Evolutionary conservation across 2,113 vertebrate genomes (phyloP), one percentile per base, ranked within the genome.

Genomic region (Hippolais icterina): DNA sequence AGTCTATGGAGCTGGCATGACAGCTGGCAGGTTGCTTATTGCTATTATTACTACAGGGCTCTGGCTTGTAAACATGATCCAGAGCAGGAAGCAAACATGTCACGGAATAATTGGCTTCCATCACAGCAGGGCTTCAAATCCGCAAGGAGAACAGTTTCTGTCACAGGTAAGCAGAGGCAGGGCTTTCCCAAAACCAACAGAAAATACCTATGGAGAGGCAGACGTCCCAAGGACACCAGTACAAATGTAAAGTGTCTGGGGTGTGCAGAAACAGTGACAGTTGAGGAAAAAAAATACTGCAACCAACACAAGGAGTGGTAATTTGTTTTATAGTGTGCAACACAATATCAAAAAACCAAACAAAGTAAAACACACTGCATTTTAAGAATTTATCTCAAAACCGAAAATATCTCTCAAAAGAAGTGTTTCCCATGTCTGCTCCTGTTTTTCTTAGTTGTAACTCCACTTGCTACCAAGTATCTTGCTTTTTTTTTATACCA

Each of bases 81-180:
- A 83, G 89, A 87, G 87, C 83, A 96, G 91, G 91, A 95, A 95
- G 91, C 80, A 92, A 97, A 89, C 80, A 80, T 78, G 75, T 68
- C 93, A 95, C 2, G 0, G 77, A 85, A 68, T 93, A 93, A 93
- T 57, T 90, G 63, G 83, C 75, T 89, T 60, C 92, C n/a, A 72
- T 49, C 77, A 74, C 86, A 89, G 88, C 79, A 83, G 41, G 70
- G 52, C 81, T 82, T 87, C 37, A 65, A n/a, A 68, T 57, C 2
- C 80, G 78, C 84, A 79, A 66, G 63, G 21, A 44, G 82, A 92
- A 39, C 47, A 74, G 78, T 27, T 91, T 61, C 87, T 75, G 29
- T n/a, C 46, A 44, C 24, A 96, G 90, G 91, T 94, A 87, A 72
- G 66, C 22, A 91, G 35, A 84, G 39, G 28, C n/a, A 93, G 13